Percentiles rank a stretch among this genome's conserved stretches.
Evolutionary conservation across 2,888 invertebrate species (phyloP).

Genomic region (Heliconius ethilla): DNA sequence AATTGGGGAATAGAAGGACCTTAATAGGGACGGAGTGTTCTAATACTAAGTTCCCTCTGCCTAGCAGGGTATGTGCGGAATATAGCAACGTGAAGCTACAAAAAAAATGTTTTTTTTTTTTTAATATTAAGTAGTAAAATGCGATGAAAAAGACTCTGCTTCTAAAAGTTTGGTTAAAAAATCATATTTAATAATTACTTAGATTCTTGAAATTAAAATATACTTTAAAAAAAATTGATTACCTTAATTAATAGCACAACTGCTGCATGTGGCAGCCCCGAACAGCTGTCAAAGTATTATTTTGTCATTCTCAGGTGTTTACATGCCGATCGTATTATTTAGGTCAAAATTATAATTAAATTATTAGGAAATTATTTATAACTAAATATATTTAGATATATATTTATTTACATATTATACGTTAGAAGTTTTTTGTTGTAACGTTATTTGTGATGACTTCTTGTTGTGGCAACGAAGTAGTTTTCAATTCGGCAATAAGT

Average conservation of each 20-base stretch:
- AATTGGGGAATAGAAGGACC: no score
- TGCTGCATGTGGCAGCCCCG: constrained; percentile 8
- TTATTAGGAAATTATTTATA: constrained; percentile 45
- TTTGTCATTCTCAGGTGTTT: constrained; percentile 71
- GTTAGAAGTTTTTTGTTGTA: constrained; percentile 46
- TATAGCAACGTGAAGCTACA: no score
- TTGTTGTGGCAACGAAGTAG: constrained; percentile 75
- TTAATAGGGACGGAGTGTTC: no score
- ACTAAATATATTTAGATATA: constrained; percentile 40
- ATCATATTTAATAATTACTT: constrained; percentile 2
- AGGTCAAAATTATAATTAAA: constrained; percentile 64
- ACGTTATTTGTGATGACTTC: constrained; percentile 72
- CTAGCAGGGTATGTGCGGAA: no score
- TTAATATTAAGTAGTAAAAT: no score
- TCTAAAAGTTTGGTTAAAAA: background rate
- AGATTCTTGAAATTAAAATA: background rate
- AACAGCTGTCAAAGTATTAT: constrained; percentile 48
- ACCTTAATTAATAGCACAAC: background rate
- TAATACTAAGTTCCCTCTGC: no score
- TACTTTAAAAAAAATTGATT: background rate
- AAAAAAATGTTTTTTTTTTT: no score
- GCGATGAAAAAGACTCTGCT: no score
- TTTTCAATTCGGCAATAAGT: constrained; percentile 69
- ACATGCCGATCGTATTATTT: constrained; percentile 59
- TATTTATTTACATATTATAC: constrained; percentile 44